phyloP scores from a whole-genome alignment of 1,140 invertebrate species.

The Notospermus geniculatus region DNA sequence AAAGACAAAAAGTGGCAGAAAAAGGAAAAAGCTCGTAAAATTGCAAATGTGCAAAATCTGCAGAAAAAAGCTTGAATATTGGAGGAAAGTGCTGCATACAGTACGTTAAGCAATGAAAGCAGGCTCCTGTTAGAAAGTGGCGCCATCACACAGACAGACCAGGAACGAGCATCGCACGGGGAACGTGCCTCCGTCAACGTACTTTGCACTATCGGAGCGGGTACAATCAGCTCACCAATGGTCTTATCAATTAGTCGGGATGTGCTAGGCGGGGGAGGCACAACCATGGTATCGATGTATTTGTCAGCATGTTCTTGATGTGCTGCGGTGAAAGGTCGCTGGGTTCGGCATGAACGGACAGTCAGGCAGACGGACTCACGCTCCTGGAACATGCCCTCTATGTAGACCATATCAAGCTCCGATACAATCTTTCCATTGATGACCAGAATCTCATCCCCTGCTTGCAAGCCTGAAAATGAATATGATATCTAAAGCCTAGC shows the following conservation, averaged over 20 bases:
- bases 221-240: slow-evolving; percentile 92
- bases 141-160: too few relatives aligned
- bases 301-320: slow-evolving; percentile 64
- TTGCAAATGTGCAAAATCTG: too few relatives aligned
- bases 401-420: slow-evolving; percentile 98
- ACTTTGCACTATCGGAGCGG: slow-evolving; percentile 65
- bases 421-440: slow-evolving; percentile 97
- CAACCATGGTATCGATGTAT: slow-evolving; percentile 92
- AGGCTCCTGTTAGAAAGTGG: too few relatives aligned
- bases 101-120: too few relatives aligned
- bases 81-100: too few relatives aligned
- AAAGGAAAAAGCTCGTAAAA: too few relatives aligned
- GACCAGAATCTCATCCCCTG: slow-evolving; percentile 97
- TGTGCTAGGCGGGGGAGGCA: slow-evolving; percentile 85
- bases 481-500: not conserved
- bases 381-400: slow-evolving; percentile 90
- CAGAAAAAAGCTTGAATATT: too few relatives aligned
- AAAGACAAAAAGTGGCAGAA: too few relatives aligned
- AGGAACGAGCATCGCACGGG: too few relatives aligned
- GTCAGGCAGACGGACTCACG: slow-evolving; percentile 94
- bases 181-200: slow-evolving; percentile 36
- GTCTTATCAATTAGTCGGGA: slow-evolving; percentile 91
- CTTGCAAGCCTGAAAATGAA: slow-evolving; percentile 80
- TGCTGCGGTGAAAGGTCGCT: slow-evolving; percentile 66
- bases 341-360: slow-evolving; percentile 92